These are phyloP conservation scores for Plusia festucae DNA, from an alignment of 2,888 invertebrate species.

Conservation along the genomic window DNA sequence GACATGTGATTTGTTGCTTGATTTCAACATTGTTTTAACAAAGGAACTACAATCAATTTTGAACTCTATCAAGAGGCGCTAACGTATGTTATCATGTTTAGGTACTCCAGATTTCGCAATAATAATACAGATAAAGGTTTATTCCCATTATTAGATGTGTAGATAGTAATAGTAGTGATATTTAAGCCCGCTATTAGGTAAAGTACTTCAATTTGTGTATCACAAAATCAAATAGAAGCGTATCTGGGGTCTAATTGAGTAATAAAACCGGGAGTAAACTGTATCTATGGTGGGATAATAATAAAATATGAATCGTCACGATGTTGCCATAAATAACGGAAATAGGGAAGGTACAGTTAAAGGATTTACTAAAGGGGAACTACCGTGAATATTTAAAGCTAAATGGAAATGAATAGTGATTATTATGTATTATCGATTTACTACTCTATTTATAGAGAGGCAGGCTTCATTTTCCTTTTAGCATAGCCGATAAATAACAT, in stretches of 20 bases:
- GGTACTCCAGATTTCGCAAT: neutral
- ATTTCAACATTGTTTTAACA: neutral
- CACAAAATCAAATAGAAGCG: slow-evolving; percentile 6
- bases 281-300: slow-evolving; percentile 18
- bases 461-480: neutral
- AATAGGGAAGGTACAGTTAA: slow-evolving; percentile 3
- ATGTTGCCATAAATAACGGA: slow-evolving; percentile 38
- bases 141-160: neutral
- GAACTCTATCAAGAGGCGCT: neutral
- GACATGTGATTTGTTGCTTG: neutral
- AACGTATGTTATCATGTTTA: neutral
- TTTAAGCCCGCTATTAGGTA: neutral
- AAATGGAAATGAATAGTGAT: slow-evolving; percentile 3
- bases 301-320: slow-evolving; percentile 41
- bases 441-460: neutral
- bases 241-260: slow-evolving; percentile 3
- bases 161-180: neutral
- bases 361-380: neutral
- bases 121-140: slow-evolving; percentile 1
- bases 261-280: slow-evolving; percentile 1
- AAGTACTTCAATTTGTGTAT: slow-evolving; percentile 1
- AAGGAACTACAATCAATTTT: neutral
- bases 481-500: neutral
- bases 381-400: neutral
- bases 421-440: neutral